phyloP scores from a whole-genome alignment of 1,140 invertebrate species.

The Magallana angulata region DNA sequence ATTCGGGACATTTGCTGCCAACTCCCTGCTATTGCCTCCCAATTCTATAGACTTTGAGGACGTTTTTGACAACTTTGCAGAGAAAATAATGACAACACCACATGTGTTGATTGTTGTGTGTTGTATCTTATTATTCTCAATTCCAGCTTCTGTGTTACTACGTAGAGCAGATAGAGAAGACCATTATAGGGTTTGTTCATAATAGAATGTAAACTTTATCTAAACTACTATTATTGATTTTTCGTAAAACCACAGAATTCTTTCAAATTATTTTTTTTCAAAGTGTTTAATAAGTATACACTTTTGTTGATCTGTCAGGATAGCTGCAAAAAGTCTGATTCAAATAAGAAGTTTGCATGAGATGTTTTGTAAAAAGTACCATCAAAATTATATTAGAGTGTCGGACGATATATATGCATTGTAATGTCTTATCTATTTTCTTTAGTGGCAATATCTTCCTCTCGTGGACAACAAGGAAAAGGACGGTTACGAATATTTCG shows the following conservation, averaged over 20 bases:
- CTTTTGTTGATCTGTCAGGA: no score
- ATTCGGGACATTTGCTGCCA: conserved; percentile 43
- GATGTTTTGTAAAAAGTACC: no score
- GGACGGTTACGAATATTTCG: neutral
- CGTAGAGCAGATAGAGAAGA: conserved; percentile 37
- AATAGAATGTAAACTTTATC: no score
- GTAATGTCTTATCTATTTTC: neutral
- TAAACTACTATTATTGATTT: no score
- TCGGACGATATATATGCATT: no score
- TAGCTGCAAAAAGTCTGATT: no score
- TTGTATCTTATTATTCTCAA: neutral
- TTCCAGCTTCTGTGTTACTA: neutral
- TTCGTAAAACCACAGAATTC: no score
- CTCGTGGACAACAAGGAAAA: conserved; percentile 3
- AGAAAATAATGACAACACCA: neutral
- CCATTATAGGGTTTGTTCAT: conserved; percentile 3
- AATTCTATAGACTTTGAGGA: conserved; percentile 13
- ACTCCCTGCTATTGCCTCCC: conserved; percentile 16
- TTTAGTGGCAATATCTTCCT: conserved; percentile 41
- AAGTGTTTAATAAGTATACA: no score
- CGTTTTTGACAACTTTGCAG: conserved; percentile 36
- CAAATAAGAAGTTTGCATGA: no score
- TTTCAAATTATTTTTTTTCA: no score
- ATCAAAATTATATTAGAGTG: no score
- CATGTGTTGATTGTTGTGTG: conserved; percentile 12